phyloP scores from a whole-genome alignment of 53 echinoderm and acorn worm genomes.

The Echinometra lucunter region DNA sequence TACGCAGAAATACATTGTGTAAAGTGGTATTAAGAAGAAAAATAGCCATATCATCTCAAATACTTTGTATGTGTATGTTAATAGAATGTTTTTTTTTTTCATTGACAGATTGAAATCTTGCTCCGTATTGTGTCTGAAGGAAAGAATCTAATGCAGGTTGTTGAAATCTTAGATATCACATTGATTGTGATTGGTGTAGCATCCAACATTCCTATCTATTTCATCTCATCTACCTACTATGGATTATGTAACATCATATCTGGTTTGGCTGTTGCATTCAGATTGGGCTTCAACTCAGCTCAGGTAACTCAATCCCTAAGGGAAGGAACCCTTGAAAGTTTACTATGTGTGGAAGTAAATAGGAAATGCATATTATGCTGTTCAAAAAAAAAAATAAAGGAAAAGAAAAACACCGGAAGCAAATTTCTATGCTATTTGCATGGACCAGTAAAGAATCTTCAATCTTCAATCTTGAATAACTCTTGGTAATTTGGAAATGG shows the following conservation, averaged over 20 bases:
- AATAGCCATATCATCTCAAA: no score
- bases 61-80: no score
- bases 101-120: slow-evolving; percentile 80
- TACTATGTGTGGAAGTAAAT: no score
- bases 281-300: slow-evolving; percentile 90
- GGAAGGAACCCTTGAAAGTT: not conserved
- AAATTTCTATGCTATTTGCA: no score
- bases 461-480: no score
- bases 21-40: no score
- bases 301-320: slow-evolving; percentile 73
- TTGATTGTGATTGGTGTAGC: slow-evolving; percentile 81
- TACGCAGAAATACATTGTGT: no score
- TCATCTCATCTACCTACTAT: slow-evolving; percentile 40
- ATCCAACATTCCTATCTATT: slow-evolving; percentile 85
- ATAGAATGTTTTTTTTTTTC: not conserved
- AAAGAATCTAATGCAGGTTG: slow-evolving; percentile 77
- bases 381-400: no score
- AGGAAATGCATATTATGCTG: no score
- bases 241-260: slow-evolving; percentile 79
- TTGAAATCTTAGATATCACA: slow-evolving; percentile 83
- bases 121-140: slow-evolving; percentile 88
- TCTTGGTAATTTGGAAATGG: no score
- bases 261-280: slow-evolving; percentile 83
- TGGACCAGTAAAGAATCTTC: no score
- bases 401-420: no score